Base-by-base conservation (phyloP, 2,113 vertebrate species). In the Pteropus alecto region DNA sequence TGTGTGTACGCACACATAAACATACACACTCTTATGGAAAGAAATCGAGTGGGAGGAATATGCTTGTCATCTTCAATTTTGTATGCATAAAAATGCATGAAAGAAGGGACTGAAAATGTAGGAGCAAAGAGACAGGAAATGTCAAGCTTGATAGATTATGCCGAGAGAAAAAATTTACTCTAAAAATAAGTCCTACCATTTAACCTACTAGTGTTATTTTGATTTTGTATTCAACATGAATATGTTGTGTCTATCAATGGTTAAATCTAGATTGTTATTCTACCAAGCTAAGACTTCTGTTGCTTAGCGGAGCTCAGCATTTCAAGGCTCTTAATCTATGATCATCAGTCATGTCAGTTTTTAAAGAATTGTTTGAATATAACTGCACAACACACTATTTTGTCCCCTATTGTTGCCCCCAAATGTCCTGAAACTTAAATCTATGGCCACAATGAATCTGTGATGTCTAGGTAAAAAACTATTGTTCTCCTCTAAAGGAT, bases 211-310 rank as follows among this genome's bases (percentile, higher is more conserved):
- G 0, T 58, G 22, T 93, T 79, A 94, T 92, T 95, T 95, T 93
- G 54, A 95, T 85, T 92, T 87, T 90, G 60, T 68, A 93, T 70
- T 97, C 46, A 96, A 58, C 41, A 85, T 1, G 35, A 81, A 89
- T 61, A 67, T 30, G 13, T 60, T 94, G 30, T 58, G 6, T 63
- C 73, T 94, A 84, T 67, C 3, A 22, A 14, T 0, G 1, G 76
- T 86, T 88, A 73, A 70, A 51, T 82, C 28, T 78, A 60, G 48
- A 67, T 74, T 76, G 33, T 79, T 78, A 79, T 73, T 79, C 67
- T 58, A 76, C 7, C 3, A 78, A 88, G 26, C 5, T 63, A 84
- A 93, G 14, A 88, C 0, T n/a, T 77, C 16, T 13, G 14, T 67
- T 82, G 43, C 48, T 92, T 41, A 70, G 4, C 35, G 22, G 77